phyloP scores from a whole-genome alignment of 2,888 invertebrate species.

The Scaptomyza caliginosa region DNA sequence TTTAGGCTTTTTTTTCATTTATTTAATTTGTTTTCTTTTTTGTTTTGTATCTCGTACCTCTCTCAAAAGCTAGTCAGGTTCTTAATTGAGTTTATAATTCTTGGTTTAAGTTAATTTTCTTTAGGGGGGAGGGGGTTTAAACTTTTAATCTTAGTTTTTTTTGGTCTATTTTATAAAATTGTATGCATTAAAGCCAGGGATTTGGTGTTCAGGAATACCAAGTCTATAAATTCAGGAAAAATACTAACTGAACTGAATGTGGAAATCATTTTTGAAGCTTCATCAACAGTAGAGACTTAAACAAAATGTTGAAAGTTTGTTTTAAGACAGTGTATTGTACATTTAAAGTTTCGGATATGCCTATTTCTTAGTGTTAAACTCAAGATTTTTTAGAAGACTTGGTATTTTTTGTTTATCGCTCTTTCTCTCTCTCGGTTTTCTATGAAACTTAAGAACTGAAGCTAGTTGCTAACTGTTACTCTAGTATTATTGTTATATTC shows the following conservation, averaged over 20 bases:
- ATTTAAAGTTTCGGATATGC: neutral
- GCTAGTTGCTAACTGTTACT: neutral
- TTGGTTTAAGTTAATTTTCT: conserved; percentile 8
- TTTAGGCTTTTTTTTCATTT: neutral
- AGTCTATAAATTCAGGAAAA: conserved; percentile 13
- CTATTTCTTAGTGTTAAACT: conserved; percentile 3
- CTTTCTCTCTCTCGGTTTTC: no score
- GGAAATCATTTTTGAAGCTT: neutral
- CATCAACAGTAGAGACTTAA: no score
- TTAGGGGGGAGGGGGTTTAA: no score
- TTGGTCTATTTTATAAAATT: conserved; percentile 41
- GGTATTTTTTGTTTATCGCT: neutral
- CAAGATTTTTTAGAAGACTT: neutral
- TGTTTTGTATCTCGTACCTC: conserved; percentile 49
- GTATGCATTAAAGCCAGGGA: conserved; percentile 40
- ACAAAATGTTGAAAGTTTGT: no score
- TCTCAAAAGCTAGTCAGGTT: conserved; percentile 74
- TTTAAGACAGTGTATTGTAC: no score
- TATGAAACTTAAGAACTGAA: neutral
- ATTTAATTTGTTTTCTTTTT: conserved; percentile 28
- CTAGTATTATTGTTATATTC: conserved; percentile 5
- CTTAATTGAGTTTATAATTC: conserved; percentile 64
- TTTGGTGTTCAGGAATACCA: conserved; percentile 5
- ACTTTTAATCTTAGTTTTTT: neutral
- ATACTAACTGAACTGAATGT: neutral